A percentile compares a stretch with the other conserved stretches of the same genome.
Evolutionary conservation across 2,797 vertebrate genomes (phyloP).

Genomic region (Dromococcyx pavoninus): DNA sequence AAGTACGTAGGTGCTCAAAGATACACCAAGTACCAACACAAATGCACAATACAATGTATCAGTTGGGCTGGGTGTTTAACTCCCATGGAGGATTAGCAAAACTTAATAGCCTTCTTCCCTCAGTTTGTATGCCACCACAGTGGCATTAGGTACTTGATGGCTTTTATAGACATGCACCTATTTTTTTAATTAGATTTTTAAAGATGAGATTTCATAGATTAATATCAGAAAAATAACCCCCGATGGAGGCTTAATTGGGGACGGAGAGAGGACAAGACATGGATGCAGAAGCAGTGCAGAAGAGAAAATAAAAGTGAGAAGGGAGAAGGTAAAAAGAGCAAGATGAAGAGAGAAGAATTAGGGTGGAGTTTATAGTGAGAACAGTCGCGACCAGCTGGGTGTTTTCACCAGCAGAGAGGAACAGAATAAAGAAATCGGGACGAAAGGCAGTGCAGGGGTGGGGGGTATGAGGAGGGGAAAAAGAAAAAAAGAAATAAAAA

Average conservation of each 20-base stretch:
- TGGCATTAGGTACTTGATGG: neutral
- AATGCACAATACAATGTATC: neutral
- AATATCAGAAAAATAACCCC: neutral
- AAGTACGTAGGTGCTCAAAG: neutral
- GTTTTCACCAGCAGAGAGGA: neutral
- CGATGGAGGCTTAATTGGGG: neutral
- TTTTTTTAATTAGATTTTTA: neutral
- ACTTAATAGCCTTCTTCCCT: neutral
- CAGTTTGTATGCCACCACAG: fast-evolving
- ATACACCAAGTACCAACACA: neutral
- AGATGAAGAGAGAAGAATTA: neutral
- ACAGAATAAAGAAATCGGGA: neutral
- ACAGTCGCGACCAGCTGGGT: neutral
- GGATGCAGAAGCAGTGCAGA: neutral
- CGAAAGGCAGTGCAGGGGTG: neutral
- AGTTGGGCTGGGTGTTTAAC: neutral
- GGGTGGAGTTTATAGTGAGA: neutral
- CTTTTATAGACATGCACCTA: neutral
- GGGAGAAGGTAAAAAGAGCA: neutral
- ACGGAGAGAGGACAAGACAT: neutral
- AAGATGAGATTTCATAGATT: neutral
- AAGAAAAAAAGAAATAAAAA: neutral
- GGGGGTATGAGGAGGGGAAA: too few species aligned
- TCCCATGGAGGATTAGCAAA: neutral
- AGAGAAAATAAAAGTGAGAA: neutral